Conservation (phyloP, 2,888 invertebrate species). For the Marasmarcha lunaedactyla region DNA sequence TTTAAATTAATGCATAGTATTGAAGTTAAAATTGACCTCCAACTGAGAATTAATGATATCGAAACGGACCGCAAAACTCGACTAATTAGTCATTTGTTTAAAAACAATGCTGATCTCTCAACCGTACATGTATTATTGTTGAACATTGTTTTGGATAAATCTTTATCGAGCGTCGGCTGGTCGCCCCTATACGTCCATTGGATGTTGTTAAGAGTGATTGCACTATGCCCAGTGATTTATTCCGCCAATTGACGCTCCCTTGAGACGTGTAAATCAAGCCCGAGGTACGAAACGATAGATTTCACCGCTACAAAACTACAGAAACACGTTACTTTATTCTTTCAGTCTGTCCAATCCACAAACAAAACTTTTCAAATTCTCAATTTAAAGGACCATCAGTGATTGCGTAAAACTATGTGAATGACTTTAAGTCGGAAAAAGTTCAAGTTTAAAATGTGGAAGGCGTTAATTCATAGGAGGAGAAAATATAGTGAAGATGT, state of each 20-base stretch:
- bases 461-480: conserved; percentile 54
- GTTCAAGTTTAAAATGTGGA: conserved; percentile 59
- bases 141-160: too few relatives aligned
- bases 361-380: too few relatives aligned
- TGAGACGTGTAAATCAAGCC: background rate
- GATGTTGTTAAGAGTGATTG: conserved; percentile 32
- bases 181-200: conserved; percentile 20
- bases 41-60: too few relatives aligned
- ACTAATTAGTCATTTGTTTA: too few relatives aligned
- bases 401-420: conserved; percentile 23
- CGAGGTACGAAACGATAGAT: background rate
- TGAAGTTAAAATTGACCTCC: too few relatives aligned
- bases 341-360: too few relatives aligned
- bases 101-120: too few relatives aligned
- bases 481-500: conserved; percentile 56
- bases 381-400: too few relatives aligned
- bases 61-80: too few relatives aligned
- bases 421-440: conserved; percentile 59
- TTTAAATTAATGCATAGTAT: too few relatives aligned
- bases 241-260: conserved; percentile 32
- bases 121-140: background rate
- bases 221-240: conserved; percentile 40
- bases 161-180: background rate
- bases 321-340: too few relatives aligned
- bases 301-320: background rate